A percentile compares a stretch with the other conserved stretches of the same genome.
Evolutionary conservation across 2,797 vertebrate species (phyloP).

Genomic region (Aratinga solstitialis): DNA sequence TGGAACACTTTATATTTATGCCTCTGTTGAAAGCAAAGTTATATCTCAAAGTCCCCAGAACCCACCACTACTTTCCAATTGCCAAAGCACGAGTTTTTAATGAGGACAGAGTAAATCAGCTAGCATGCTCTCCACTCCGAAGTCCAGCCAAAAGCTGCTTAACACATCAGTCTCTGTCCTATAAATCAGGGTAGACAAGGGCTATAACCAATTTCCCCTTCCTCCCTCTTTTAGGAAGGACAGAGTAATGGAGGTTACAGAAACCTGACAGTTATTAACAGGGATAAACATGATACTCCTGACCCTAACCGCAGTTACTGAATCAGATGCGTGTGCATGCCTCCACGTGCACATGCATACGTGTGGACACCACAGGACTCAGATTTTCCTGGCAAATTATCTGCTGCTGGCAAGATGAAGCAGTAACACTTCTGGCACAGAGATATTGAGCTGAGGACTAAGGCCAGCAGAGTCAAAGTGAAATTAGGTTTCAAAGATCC

Average conservation of each 20-base stretch:
- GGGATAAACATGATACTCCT: constrained; percentile 33
- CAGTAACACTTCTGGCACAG: constrained; percentile 38
- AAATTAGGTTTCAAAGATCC: constrained; percentile 54
- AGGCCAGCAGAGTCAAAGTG: constrained; percentile 36
- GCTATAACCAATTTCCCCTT: background rate
- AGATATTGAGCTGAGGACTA: background rate
- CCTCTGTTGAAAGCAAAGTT: constrained; percentile 45
- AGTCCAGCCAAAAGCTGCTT: constrained; percentile 12
- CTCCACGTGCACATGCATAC: background rate
- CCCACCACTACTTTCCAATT: background rate
- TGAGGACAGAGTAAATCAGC: constrained; percentile 2
- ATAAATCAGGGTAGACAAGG: constrained; percentile 39
- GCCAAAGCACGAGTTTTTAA: constrained; percentile 33
- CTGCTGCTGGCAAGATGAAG: constrained; percentile 42
- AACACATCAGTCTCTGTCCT: constrained; percentile 22
- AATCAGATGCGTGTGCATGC: background rate
- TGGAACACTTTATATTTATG: constrained; percentile 43
- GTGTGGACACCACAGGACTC: background rate
- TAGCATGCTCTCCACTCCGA: background rate
- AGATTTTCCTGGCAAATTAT: constrained; percentile 60
- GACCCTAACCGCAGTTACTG: background rate
- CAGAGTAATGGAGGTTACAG: constrained; percentile 30
- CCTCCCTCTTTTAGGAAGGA: constrained; percentile 14
- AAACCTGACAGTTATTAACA: constrained; percentile 40
- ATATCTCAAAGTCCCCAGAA: constrained; percentile 35